Percentiles rank a stretch among this genome's conserved stretches.
These are phyloP conservation scores for Acleris emargana DNA, from an alignment of 2,888 invertebrate species.

Conservation along the genomic window DNA sequence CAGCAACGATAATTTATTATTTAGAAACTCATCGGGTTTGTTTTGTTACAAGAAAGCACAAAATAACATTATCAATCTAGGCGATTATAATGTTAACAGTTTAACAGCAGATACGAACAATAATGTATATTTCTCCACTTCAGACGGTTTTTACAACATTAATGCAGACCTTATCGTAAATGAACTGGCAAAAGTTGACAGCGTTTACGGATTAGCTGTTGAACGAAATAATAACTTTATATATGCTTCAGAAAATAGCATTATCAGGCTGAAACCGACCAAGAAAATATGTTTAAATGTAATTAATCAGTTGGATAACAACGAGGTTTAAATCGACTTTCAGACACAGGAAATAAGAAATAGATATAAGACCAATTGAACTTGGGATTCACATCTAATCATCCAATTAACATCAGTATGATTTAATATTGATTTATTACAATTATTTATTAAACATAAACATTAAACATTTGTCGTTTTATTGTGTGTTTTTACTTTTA, in stretches of 20 bases:
- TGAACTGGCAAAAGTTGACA: constrained; percentile 13
- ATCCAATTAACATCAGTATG: too few relatives aligned
- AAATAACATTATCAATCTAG: constrained; percentile 27
- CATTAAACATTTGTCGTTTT: too few relatives aligned
- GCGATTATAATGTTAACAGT: constrained; percentile 39
- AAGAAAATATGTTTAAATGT: background rate
- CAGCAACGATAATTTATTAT: constrained; percentile 46
- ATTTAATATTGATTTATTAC: too few relatives aligned
- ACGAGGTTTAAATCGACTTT: background rate
- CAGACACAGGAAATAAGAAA: background rate
- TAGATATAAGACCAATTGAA: background rate
- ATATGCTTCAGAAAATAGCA: constrained; percentile 46
- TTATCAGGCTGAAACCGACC: constrained; percentile 47
- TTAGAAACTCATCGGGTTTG: constrained; percentile 53
- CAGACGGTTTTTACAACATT: constrained; percentile 43
- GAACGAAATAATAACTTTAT: constrained; percentile 39
- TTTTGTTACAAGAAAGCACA: constrained; percentile 43
- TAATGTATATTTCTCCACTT: constrained; percentile 50
- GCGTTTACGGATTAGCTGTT: constrained; percentile 30
- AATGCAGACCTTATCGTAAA: constrained; percentile 3
- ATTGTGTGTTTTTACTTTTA: too few relatives aligned
- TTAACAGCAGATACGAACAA: constrained; percentile 45
- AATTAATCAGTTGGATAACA: background rate
- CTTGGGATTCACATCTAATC: too few relatives aligned
- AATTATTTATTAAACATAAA: too few relatives aligned